Evolutionary conservation across 2,888 invertebrate species (phyloP), one percentile per base, ranked within the genome.

Genomic region (Anorthoa munda): DNA sequence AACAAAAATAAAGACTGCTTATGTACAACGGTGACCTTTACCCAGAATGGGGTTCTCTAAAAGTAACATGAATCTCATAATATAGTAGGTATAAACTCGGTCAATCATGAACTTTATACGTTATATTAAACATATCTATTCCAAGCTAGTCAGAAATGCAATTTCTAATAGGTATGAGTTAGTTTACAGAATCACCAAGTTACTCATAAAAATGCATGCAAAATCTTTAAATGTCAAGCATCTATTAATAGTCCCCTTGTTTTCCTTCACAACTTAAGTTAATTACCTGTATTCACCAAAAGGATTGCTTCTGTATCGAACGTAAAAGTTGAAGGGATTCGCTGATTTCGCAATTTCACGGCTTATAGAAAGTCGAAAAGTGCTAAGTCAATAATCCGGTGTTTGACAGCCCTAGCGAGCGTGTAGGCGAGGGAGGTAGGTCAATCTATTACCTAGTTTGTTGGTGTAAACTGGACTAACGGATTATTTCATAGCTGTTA

Each of bases 381-480:
- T 67, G 67, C 45, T 68, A 50, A 70, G 56, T 69, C 55, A 45
- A 45, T 77, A 77, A 74, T 74, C 78, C 74, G 15, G 21, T 60
- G 60, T 53, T 64, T 68, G 80, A 64, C 78, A 85, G 45, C 85
- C 85, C 85, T 85, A 68, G 48, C 50, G 17, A 51, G 72, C 50
- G 56, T 77, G 66, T 64, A 4, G 67, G 68, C 31, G 64, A 59
- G 72, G 53, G 53, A 63, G 77, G 70, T 75, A 82, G 85, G 85
- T 82, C 87, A 87, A 86, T 89, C 86, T 87, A 87, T 83, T 87
- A 60, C 45, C 60, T 45, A 86, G 83, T 81, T 86, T 72, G 77
- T 70, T 77, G 61, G 83, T 77, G 72, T 77, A 79, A 79, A 72
- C 82, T 61, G 65, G 75, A 72, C 73, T 81, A 64, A 73, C 72